Evolutionary conservation across 2,797 vertebrate species (phyloP), one percentile per base, ranked within the genome.

Genomic region (Spheniscus humboldti): DNA sequence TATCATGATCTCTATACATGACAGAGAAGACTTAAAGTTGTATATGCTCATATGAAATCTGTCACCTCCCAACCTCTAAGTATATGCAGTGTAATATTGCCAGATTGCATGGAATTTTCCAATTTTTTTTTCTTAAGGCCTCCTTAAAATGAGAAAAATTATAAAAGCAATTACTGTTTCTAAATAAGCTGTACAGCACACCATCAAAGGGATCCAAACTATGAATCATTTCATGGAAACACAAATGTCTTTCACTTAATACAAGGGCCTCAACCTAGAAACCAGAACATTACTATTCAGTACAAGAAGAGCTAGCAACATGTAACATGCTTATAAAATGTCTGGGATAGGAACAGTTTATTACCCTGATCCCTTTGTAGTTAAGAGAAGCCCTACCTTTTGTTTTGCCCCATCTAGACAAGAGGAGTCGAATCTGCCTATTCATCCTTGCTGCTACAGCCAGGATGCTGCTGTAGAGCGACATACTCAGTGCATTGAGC

Each of bases 401-500:
- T 52, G 5, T 71, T 91, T 74, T 78, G 20, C 48, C n/a, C 17
- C 11, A 31, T 31, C 12, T 25, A 87, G 60, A 71, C 15, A 62
- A 9, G 13, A 12, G n/a, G 69, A 43, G 30, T 59, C 66, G 81
- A 15, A 28, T 18, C 48, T 84, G 43, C 39, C 33, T 35, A 4
- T 33, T 47, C 13, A 83, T 55, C 30, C 31, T n/a, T 33, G 15
- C 50, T 52, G 45, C 33, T 73, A 68, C 35, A 83, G 13, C 30
- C 87, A 78, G 20, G 28, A 47, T 45, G 67, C 22, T 90, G 71
- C 74, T 55, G 75, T 10, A 50, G 23, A 56, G 18, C 5, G 15
- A 50, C 25, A 30, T 1, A 25, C 33, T 37, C 53, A 13, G 35
- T 7, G 23, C 14, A 9, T 0, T 6, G 18, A 72, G 30, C 27